Percentiles rank a stretch among this genome's conserved stretches.
phyloP scores from a whole-genome alignment of 2,113 vertebrate genomes.

The Psophia crepitans region DNA sequence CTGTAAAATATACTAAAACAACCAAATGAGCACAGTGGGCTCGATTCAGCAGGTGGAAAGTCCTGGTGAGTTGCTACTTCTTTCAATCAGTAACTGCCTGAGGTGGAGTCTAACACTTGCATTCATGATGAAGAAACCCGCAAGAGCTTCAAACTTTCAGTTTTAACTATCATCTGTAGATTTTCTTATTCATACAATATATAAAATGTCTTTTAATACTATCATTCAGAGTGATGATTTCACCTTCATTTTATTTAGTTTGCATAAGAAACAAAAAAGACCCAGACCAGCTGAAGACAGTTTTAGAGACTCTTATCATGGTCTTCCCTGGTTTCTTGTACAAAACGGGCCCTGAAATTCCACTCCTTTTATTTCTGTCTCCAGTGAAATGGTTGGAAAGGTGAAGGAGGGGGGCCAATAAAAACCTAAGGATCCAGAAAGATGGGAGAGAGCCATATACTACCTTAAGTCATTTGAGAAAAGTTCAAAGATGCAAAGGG shows the following conservation, averaged over 20 bases:
- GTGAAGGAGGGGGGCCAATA: background rate
- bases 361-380: background rate
- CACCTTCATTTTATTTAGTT: background rate
- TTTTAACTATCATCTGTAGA: background rate
- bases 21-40: conserved; percentile 68
- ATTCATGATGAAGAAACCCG: background rate
- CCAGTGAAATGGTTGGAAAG: background rate
- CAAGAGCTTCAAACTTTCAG: background rate
- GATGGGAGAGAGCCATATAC: background rate
- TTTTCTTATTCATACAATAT: background rate
- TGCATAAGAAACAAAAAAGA: background rate
- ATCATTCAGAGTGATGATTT: background rate
- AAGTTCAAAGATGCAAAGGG: background rate
- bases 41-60: conserved; percentile 46
- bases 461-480: background rate
- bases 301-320: background rate
- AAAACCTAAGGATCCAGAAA: background rate
- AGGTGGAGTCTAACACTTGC: background rate
- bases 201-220: background rate
- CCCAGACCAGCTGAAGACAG: background rate
- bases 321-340: background rate
- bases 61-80: background rate
- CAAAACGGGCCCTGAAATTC: background rate
- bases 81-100: background rate
- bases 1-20: conserved; percentile 79